A percentile compares a stretch with the other conserved stretches of the same genome.
Evolutionary conservation across 2,113 vertebrate genomes (phyloP).

Genomic region (Oenanthe melanoleuca): DNA sequence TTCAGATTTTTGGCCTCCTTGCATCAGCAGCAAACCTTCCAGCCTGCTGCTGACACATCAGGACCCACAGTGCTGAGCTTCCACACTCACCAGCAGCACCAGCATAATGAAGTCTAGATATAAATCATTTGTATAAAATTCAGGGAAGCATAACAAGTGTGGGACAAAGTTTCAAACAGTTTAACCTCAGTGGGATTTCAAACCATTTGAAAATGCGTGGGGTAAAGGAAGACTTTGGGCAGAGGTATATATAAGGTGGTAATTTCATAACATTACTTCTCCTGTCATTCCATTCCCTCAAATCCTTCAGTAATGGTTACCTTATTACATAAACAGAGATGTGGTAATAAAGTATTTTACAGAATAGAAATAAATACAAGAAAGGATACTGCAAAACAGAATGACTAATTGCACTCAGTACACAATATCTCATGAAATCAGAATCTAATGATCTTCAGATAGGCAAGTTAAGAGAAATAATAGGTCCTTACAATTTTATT

Average conservation of each 20-base stretch:
- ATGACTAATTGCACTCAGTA: not conserved
- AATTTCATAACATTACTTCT: not conserved
- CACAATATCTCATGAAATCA: not conserved
- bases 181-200: not conserved
- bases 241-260: not conserved
- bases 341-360: not conserved
- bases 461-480: not conserved
- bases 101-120: not conserved
- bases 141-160: not conserved
- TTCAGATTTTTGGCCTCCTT: not conserved
- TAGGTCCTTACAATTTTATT: not conserved
- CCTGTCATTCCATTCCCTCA: not conserved
- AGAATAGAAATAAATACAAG: not conserved
- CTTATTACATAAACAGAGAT: not conserved
- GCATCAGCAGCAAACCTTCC: not conserved
- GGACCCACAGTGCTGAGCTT: not conserved
- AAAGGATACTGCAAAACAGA: not conserved
- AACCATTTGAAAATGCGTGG: not conserved
- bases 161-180: not conserved
- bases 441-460: not conserved
- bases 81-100: not conserved
- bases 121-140: not conserved
- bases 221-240: not conserved
- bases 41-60: not conserved
- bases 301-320: not conserved